Conservation (phyloP, 2,113 vertebrate species). For the Calypte anna region DNA sequence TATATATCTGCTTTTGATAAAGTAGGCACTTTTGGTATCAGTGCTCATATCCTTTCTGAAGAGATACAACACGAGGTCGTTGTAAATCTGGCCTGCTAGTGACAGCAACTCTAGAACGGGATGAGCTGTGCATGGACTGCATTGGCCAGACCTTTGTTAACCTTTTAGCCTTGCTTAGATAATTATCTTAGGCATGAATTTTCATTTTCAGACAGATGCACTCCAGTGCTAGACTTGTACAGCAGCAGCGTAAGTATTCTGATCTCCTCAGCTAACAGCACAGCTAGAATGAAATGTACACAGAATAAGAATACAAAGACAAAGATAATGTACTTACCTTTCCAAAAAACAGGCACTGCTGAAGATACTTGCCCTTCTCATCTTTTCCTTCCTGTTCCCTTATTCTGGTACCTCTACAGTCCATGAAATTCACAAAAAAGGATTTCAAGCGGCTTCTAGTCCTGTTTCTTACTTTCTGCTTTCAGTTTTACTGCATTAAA, state of each 20-base stretch:
- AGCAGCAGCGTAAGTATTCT: fast-evolving
- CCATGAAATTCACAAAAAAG: background rate
- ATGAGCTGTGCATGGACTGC: background rate
- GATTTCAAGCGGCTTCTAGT: background rate
- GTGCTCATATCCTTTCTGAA: background rate
- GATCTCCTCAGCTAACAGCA: background rate
- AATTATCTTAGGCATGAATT: background rate
- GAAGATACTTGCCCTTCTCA: background rate
- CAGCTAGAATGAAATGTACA: background rate
- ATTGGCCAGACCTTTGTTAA: background rate
- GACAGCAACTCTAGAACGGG: background rate
- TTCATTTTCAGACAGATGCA: background rate
- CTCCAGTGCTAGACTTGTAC: background rate
- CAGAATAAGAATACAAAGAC: background rate
- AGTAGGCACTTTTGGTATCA: background rate
- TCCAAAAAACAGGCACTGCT: background rate
- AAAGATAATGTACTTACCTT: background rate
- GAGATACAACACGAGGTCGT: background rate
- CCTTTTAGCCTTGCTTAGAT: background rate
- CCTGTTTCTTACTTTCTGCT: background rate
- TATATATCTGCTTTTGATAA: background rate
- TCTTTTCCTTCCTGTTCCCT: background rate
- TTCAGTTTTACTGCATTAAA: background rate
- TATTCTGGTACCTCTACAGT: background rate
- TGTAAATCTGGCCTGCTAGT: background rate